Conservation (phyloP, 2,113 vertebrate species). For the Silurus glanis region DNA sequence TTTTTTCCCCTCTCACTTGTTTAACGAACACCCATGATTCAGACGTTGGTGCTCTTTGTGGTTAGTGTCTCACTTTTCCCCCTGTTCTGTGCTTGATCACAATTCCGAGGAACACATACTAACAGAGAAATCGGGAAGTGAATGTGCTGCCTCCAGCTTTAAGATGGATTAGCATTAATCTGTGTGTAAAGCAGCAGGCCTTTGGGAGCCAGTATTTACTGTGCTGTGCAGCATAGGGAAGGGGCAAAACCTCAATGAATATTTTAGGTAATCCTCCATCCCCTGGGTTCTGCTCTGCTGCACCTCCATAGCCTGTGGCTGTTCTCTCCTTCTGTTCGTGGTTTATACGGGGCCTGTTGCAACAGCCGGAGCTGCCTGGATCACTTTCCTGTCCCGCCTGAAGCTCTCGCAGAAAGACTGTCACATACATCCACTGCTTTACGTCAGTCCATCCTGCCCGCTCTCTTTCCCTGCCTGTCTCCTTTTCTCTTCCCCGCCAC, state of each 20-base stretch:
- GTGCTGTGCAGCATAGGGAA: background rate
- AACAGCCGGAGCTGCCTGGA: constrained; percentile 33
- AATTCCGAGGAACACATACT: constrained; percentile 17
- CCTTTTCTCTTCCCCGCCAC: constrained; percentile 9
- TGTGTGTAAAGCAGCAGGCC: constrained; percentile 48
- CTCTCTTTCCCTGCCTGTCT: constrained; percentile 5
- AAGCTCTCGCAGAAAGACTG: too few species aligned
- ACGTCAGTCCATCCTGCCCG: background rate
- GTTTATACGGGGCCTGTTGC: constrained; percentile 15
- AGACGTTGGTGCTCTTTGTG: background rate
- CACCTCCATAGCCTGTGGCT: constrained; percentile 14
- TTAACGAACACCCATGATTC: background rate
- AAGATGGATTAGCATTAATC: constrained; percentile 58
- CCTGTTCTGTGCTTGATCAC: background rate
- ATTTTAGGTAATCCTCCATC: constrained; percentile 48
- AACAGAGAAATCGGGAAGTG: constrained; percentile 22
- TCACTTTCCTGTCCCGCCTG: constrained; percentile 22
- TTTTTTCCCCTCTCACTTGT: background rate
- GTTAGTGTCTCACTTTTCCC: background rate
- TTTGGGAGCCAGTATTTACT: constrained; percentile 33
- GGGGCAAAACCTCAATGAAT: constrained; percentile 41
- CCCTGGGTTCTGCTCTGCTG: constrained; percentile 21
- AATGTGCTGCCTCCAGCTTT: constrained; percentile 38
- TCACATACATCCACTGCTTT: constrained; percentile 9
- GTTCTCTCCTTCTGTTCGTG: constrained; percentile 12